Base-by-base conservation (phyloP, 2,888 invertebrate genomes). In the Cryptus armator region DNA sequence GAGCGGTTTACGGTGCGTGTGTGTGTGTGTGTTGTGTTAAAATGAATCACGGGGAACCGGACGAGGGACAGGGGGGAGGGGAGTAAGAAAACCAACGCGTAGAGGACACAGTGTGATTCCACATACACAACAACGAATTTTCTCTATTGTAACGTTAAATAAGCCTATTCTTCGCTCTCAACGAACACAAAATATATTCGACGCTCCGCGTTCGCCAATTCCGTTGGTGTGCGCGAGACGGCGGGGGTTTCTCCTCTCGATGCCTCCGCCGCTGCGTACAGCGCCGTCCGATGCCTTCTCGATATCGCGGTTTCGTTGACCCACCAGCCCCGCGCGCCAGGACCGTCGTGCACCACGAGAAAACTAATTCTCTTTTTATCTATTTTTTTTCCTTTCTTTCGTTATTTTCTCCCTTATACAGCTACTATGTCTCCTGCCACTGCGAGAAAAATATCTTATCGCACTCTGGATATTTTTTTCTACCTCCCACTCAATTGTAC, bases 281-380 rank as follows among this genome's bases (percentile, higher is more conserved):
- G 48, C 70, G 51, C 53, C 44, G 53, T 53, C n/a, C 53, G 76
- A 76, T 44, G 76, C 24, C 64, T 76, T 64, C 64, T 64, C 59
- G 66, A 76, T 66, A 32, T 56, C 70, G 70, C 70, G 37, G 62
- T 62, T 56, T 12, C 56, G 56, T 56, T 56, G 56, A 56, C 56
- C 56, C 24, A 24, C 19, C 12, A 56, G 56, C 56, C 56, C 10
- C 32, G 64, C n/a, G 64, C 59, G 64, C 16, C 64, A 32, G 64
- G 37, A 32, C 16, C 43, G 64, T 43, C 64, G 64, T 43, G 37
- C 64, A 32, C n/a, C 43, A n/a, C 43, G 43, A 64, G 64, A 37
- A 64, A 56, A 56, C 24, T 56, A 19, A 37, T 37, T 37, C 14
- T 48, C 46, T 12, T 9, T 37, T 37, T 7, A 37, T 37, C 16